Evolutionary conservation across 2,888 invertebrate genomes (phyloP).

Genomic region (Oligia fasciuncula): DNA sequence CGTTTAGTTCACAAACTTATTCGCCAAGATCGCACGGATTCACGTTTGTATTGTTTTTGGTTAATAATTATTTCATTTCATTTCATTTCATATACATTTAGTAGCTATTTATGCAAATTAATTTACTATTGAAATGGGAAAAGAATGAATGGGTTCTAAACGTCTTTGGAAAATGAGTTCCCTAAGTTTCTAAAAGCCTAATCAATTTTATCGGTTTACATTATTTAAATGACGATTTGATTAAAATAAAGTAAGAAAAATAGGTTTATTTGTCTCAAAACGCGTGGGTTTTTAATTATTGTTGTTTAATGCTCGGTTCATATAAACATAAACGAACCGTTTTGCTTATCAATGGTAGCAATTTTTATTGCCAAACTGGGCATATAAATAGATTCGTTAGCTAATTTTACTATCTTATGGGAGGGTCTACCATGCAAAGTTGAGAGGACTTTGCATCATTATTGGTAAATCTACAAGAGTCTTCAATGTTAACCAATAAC

Average conservation of each 20-base stretch:
- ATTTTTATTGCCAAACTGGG: neutral
- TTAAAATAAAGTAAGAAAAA: neutral
- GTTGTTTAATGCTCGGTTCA: neutral
- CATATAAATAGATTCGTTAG: neutral
- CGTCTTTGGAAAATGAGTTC: neutral
- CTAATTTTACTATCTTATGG: neutral
- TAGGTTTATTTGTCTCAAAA: neutral
- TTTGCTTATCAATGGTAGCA: neutral
- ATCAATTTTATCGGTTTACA: neutral
- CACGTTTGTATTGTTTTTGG: slow-evolving; percentile 37
- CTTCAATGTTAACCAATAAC: neutral
- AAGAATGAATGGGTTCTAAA: slow-evolving; percentile 8
- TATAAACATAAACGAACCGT: neutral
- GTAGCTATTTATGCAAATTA: slow-evolving; percentile 20
- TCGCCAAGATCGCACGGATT: slow-evolving; percentile 26
- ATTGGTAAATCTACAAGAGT: no score
- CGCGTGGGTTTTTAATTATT: slow-evolving; percentile 1
- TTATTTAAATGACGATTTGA: neutral
- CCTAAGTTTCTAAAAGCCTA: neutral
- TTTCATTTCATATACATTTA: slow-evolving; percentile 7
- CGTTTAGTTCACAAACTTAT: slow-evolving; percentile 25
- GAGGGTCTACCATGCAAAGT: neutral
- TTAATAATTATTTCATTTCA: neutral
- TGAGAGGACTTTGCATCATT: neutral
- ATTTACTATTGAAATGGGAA: neutral